These are phyloP conservation scores for Arctia plantaginis DNA, from an alignment of 2,888 invertebrate species.

Conservation along the genomic window DNA sequence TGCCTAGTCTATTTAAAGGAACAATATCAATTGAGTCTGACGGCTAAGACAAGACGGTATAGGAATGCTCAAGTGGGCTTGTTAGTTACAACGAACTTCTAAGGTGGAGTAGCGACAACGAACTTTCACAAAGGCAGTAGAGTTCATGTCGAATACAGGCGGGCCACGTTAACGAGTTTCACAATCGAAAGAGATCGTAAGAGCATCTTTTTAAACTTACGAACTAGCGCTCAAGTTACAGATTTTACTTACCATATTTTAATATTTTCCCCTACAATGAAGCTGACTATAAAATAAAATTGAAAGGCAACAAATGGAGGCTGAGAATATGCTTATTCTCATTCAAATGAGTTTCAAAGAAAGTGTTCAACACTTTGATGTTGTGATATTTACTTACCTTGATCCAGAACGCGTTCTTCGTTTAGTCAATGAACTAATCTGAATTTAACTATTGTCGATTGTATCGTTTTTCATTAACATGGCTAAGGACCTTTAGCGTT, in stretches of 20 bases:
- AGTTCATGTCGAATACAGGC: constrained; percentile 29
- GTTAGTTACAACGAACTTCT: constrained; percentile 45
- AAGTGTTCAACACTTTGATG: constrained; percentile 78
- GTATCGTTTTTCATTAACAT: constrained; percentile 9
- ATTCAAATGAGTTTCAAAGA: constrained; percentile 80
- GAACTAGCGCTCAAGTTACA: constrained; percentile 66
- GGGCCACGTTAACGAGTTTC: constrained; percentile 43
- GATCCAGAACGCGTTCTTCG: constrained; percentile 40
- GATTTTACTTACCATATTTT: constrained; percentile 79
- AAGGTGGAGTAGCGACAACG: constrained; percentile 20
- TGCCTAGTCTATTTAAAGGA: constrained; percentile 43
- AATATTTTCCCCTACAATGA: constrained; percentile 74
- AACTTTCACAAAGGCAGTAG: constrained; percentile 10
- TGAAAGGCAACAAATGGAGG: constrained; percentile 79
- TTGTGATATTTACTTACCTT: constrained; percentile 62
- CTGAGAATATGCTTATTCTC: constrained; percentile 72
- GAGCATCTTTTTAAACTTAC: constrained; percentile 50
- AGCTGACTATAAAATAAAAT: constrained; percentile 73
- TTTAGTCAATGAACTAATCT: constrained; percentile 32
- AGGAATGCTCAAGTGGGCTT: constrained; percentile 36
- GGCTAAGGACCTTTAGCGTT: neutral
- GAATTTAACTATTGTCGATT: neutral
- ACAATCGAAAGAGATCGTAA: constrained; percentile 40
- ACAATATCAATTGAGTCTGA: constrained; percentile 46
- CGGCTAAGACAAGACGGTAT: constrained; percentile 39